Percentiles rank a stretch among this genome's conserved stretches.
These are phyloP conservation scores for Setophaga coronata DNA, from an alignment of 2,113 vertebrate species.

Conservation along the genomic window DNA sequence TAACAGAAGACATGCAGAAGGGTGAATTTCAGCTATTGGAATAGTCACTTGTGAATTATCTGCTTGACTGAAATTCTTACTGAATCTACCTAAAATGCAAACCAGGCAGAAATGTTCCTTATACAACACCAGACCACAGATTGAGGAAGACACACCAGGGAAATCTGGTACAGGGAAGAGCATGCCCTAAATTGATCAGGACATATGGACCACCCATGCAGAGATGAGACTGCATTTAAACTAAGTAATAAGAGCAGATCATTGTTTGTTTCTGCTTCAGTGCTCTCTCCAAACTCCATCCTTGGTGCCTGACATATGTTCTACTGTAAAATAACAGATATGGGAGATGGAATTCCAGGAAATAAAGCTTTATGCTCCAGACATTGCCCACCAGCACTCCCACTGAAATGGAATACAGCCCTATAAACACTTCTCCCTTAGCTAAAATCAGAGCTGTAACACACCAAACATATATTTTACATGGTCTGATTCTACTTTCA, in stretches of 20 bases:
- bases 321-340: neutral
- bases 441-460: neutral
- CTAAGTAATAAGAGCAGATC: neutral
- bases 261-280: neutral
- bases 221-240: neutral
- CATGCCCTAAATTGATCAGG: conserved; percentile 1
- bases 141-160: neutral
- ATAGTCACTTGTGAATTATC: neutral
- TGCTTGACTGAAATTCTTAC: neutral
- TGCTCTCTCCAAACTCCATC: neutral
- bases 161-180: neutral
- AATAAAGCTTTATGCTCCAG: neutral
- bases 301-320: neutral
- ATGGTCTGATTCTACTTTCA: neutral
- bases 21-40: neutral
- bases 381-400: neutral
- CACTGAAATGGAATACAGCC: neutral
- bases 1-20: neutral
- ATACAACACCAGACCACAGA: neutral
- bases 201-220: neutral
- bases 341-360: neutral
- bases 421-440: neutral
- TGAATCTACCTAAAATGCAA: neutral
- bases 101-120: neutral
- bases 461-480: neutral